phyloP scores from a whole-genome alignment of 2,113 vertebrate species.

The Leiothrix lutea region DNA sequence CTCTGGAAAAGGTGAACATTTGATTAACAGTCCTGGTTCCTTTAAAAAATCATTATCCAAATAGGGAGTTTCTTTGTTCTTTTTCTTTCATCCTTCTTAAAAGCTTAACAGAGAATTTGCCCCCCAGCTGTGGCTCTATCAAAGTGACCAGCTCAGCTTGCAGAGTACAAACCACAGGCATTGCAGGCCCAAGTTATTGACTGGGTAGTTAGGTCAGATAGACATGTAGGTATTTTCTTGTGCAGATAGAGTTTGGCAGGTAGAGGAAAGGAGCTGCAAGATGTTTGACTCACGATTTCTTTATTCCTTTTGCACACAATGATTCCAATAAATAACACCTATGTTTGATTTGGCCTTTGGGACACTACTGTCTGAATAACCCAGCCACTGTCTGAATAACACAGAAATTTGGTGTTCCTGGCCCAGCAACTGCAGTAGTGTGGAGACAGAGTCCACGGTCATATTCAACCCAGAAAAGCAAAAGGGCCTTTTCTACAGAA shows the following conservation, averaged over 20 bases:
- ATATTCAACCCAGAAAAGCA: background rate
- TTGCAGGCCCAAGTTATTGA: background rate
- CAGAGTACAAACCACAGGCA: background rate
- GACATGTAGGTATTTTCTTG: background rate
- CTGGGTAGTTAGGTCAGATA: background rate
- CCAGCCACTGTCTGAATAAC: background rate
- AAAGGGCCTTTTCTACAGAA: background rate
- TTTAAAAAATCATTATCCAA: background rate
- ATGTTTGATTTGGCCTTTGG: background rate
- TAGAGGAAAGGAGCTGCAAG: background rate
- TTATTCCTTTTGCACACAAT: background rate
- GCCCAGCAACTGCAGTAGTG: background rate
- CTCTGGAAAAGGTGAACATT: background rate
- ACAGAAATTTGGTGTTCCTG: background rate
- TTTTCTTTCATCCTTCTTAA: background rate
- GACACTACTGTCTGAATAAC: background rate
- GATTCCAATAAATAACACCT: background rate
- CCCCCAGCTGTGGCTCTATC: background rate
- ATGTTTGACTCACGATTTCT: background rate
- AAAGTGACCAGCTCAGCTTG: background rate
- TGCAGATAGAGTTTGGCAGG: background rate
- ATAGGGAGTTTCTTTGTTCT: background rate
- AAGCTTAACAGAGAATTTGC: background rate
- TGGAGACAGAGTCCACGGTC: background rate
- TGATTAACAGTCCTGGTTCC: background rate